Conservation (phyloP, 2,797 vertebrate genomes). For the Hirundo rustica region DNA sequence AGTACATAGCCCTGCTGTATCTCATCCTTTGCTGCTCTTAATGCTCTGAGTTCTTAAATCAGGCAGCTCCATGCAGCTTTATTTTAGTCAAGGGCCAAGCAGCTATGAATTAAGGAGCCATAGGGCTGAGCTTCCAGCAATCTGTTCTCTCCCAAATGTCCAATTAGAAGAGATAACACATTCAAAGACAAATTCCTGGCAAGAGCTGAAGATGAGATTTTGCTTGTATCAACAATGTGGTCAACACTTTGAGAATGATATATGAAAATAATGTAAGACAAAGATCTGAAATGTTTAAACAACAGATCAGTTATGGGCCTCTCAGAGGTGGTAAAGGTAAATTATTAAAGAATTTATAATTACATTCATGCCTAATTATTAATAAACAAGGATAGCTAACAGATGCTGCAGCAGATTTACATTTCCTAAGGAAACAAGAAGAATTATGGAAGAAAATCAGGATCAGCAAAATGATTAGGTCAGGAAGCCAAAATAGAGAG, state of each 20-base stretch:
- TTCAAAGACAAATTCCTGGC: constrained; percentile 58
- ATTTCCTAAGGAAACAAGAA: constrained; percentile 62
- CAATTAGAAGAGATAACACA: constrained; percentile 67
- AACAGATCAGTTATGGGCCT: constrained; percentile 48
- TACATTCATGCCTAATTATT: constrained; percentile 59
- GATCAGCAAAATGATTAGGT: constrained; percentile 45
- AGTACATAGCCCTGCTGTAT: not conserved
- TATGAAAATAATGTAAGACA: constrained; percentile 50
- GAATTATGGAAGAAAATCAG: constrained; percentile 45
- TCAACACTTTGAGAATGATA: constrained; percentile 46
- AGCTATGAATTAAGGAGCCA: constrained; percentile 64
- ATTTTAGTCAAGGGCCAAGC: constrained; percentile 68
- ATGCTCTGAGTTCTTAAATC: constrained; percentile 50
- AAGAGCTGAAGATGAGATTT: constrained; percentile 45
- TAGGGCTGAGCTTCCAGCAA: constrained; percentile 63
- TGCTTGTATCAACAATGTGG: constrained; percentile 62
- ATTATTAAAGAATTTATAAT: constrained; percentile 66
- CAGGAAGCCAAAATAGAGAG: not conserved
- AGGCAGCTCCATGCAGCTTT: constrained; percentile 60
- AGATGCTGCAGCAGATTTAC: constrained; percentile 65
- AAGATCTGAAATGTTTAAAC: constrained; percentile 63
- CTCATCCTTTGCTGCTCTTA: constrained; percentile 25
- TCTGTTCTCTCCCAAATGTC: constrained; percentile 66
- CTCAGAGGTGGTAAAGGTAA: constrained; percentile 65
- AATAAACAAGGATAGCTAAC: constrained; percentile 62